Conservation (phyloP, 2,797 vertebrate species). For the Hozukius guyotensis region DNA sequence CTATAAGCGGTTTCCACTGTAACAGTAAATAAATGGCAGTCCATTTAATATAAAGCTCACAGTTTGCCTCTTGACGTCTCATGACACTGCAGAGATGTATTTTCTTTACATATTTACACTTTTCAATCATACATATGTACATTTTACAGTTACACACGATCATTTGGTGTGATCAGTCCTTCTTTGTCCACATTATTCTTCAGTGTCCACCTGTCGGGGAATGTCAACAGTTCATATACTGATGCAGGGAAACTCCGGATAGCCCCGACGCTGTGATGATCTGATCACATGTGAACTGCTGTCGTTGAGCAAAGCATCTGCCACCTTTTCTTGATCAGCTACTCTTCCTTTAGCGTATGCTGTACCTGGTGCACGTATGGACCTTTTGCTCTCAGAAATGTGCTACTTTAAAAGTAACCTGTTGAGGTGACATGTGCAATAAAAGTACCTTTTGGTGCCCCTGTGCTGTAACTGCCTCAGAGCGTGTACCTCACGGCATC, state of each 20-base stretch:
- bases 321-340: neutral
- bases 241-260: neutral
- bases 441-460: neutral
- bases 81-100: neutral
- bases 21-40: no score
- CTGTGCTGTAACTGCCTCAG: neutral
- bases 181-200: neutral
- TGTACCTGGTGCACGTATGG: neutral
- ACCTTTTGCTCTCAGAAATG: neutral
- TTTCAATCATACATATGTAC: slow-evolving; percentile 11
- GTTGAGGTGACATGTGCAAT: no score
- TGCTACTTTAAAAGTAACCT: neutral
- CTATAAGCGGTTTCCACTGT: no score
- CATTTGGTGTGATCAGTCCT: neutral
- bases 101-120: slow-evolving; percentile 36
- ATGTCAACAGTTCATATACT: neutral
- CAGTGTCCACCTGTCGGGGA: neutral
- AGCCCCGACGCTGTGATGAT: neutral
- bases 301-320: neutral
- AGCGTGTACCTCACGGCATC: neutral
- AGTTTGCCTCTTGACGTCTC: neutral
- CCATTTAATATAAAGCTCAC: neutral
- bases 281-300: neutral
- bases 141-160: neutral
- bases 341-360: neutral